A percentile compares a stretch with the other conserved stretches of the same genome.
Conservation (phyloP, 2,113 vertebrate genomes). For the Cephalopterus ornatus region DNA sequence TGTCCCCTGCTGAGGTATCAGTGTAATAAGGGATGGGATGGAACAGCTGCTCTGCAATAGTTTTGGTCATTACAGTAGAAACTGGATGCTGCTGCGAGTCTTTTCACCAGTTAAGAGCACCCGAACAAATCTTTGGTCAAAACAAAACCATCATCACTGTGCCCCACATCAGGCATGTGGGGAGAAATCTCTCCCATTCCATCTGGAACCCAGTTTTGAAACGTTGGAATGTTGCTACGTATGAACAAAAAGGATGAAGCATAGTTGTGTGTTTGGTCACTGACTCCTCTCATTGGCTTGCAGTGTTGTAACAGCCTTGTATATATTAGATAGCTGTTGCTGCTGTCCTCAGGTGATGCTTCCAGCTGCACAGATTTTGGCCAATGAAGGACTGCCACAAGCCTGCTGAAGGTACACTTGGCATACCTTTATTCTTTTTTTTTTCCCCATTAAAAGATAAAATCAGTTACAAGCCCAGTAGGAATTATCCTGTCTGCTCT, state of each 20-base stretch:
- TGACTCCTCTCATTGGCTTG: constrained; percentile 26
- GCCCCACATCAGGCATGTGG: not conserved
- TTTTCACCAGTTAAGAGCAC: not conserved
- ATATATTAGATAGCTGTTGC: constrained; percentile 24
- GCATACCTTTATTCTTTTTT: not conserved
- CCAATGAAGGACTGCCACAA: constrained; percentile 18
- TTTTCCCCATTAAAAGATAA: not conserved
- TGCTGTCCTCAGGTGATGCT: not conserved
- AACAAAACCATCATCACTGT: not conserved
- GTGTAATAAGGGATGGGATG: not conserved
- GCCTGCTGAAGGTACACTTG: constrained; percentile 10
- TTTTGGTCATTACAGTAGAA: not conserved
- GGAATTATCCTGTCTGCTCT: not conserved
- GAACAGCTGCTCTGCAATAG: not conserved
- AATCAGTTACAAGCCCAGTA: not conserved
- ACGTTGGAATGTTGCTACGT: not conserved
- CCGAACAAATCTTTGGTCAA: not conserved
- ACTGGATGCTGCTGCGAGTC: not conserved
- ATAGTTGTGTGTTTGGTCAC: constrained; percentile 9
- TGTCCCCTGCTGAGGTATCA: not conserved
- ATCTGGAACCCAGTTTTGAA: not conserved
- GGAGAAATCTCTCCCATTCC: not conserved
- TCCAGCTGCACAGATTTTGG: not conserved
- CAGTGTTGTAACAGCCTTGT: constrained; percentile 1
- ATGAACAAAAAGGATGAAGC: not conserved